These are phyloP conservation scores for Amphimallon solstitiale DNA, from an alignment of 2,888 invertebrate species.

Conservation along the genomic window DNA sequence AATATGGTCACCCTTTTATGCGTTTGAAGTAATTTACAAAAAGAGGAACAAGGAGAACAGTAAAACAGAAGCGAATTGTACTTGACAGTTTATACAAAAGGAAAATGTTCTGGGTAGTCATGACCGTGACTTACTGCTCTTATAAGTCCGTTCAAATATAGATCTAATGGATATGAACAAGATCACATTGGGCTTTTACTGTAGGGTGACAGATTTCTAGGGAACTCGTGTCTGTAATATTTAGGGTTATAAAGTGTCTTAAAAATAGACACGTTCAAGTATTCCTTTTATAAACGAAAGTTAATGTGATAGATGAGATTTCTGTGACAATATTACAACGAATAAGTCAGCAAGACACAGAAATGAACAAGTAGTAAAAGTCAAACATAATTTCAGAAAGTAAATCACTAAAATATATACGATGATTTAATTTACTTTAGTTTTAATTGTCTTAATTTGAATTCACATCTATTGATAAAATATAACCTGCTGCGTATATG, in stretches of 20 bases:
- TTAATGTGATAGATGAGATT: neutral
- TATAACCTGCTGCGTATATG: too few relatives aligned
- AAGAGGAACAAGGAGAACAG: neutral
- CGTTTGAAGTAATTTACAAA: neutral
- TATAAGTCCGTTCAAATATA: conserved; percentile 18
- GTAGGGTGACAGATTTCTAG: conserved; percentile 5
- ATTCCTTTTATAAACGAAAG: neutral
- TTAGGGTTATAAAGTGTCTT: neutral
- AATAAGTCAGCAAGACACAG: too few relatives aligned
- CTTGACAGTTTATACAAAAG: conserved; percentile 25
- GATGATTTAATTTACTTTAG: too few relatives aligned
- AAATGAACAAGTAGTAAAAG: too few relatives aligned
- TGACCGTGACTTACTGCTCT: conserved; percentile 19
- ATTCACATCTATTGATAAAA: too few relatives aligned
- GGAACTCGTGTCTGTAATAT: neutral
- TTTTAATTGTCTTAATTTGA: too few relatives aligned
- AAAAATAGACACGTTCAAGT: neutral
- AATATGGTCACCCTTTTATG: neutral
- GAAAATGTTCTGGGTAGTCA: neutral
- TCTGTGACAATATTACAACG: too few relatives aligned
- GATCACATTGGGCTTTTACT: neutral
- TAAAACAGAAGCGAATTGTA: conserved; percentile 18
- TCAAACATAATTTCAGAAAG: too few relatives aligned
- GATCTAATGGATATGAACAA: conserved; percentile 21
- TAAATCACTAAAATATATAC: too few relatives aligned